Conservation (phyloP, 2,797 vertebrate genomes). For the Clarias pachynema region DNA sequence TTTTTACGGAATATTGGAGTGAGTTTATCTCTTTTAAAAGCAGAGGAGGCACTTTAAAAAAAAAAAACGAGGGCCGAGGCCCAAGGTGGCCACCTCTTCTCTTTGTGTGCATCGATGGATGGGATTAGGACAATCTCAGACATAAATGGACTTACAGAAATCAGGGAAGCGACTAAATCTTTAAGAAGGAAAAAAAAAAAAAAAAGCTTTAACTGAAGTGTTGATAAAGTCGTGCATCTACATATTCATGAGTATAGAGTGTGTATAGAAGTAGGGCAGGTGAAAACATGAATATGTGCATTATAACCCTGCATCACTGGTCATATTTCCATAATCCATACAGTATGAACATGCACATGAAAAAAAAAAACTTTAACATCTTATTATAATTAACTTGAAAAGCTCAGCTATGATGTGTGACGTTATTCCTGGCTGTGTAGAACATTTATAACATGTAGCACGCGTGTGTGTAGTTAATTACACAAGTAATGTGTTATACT, state of each 20-base stretch:
- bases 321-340: neutral
- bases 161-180: constrained; percentile 36
- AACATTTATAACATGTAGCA: neutral
- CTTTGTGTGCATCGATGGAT: constrained; percentile 76
- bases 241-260: constrained; percentile 22
- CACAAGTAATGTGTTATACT: neutral
- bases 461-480: neutral
- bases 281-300: neutral
- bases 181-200: neutral
- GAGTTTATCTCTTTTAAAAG: constrained; percentile 67
- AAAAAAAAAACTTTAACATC: too few species aligned
- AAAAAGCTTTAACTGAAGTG: constrained; percentile 25
- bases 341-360: neutral
- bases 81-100: constrained; percentile 71
- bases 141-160: constrained; percentile 56
- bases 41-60: constrained; percentile 72
- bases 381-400: neutral
- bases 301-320: neutral
- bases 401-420: neutral
- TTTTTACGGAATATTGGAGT: constrained; percentile 65
- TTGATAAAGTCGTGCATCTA: neutral
- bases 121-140: constrained; percentile 72
- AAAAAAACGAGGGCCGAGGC: constrained; percentile 70
- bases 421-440: neutral
- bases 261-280: neutral